Conservation (phyloP, 2,888 invertebrate species). For the Rhingia campestris region DNA sequence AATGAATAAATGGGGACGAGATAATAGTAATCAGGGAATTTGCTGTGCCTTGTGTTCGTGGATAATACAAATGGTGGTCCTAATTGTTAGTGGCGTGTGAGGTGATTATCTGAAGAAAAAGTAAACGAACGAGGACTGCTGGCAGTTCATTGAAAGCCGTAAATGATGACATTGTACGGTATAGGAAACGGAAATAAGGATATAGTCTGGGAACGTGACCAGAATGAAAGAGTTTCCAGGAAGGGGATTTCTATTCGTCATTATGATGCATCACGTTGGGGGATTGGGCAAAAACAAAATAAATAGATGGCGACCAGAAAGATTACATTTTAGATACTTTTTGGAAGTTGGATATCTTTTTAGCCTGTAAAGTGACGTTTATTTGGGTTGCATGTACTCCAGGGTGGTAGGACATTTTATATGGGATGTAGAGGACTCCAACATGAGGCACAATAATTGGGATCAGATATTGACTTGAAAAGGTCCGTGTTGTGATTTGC, state of each 20-base stretch:
- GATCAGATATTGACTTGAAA: too few species aligned
- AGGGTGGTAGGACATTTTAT: too few species aligned
- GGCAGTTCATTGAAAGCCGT: neutral
- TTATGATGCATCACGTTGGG: constrained; percentile 37
- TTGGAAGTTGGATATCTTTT: too few species aligned
- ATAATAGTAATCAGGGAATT: constrained; percentile 57
- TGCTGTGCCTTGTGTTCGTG: constrained; percentile 56
- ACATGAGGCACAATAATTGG: too few species aligned
- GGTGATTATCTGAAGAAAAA: neutral
- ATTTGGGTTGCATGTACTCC: too few species aligned
- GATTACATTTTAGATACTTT: constrained; percentile 9
- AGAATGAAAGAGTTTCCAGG: constrained; percentile 35
- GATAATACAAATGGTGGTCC: constrained; percentile 69
- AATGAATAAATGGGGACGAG: constrained; percentile 33
- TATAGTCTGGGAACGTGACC: constrained; percentile 46
- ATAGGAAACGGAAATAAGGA: constrained; percentile 54
- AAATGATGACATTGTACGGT: constrained; percentile 59
- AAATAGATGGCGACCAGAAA: neutral
- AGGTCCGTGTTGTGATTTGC: too few species aligned
- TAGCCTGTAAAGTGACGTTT: too few species aligned
- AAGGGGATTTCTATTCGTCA: constrained; percentile 26
- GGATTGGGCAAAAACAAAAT: neutral
- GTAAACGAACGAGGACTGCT: constrained; percentile 14
- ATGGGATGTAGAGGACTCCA: too few species aligned
- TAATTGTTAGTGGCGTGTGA: constrained; percentile 65